Evolutionary conservation across 2,888 invertebrate genomes (phyloP), one percentile per base, ranked within the genome.

Genomic region (Achlya flavicornis): DNA sequence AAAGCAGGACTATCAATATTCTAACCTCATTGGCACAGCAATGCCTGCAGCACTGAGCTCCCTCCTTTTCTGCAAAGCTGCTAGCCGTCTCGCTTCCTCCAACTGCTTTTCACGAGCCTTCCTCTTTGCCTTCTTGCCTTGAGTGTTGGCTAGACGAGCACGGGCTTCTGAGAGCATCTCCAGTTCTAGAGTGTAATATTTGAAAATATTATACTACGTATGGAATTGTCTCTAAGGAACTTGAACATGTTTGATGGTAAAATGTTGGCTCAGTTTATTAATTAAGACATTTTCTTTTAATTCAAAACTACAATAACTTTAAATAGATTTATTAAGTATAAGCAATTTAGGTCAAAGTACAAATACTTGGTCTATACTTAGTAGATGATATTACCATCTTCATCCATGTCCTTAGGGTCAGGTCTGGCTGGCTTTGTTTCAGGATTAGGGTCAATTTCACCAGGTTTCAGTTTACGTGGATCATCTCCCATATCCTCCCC

Each of bases 321-420:
- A 35, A 35, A 35, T 3, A 35, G 5, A 7, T 35, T 35, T 35
- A 35, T 35, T 35, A 35, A 35, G 5, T 26, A 26, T 26, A 26
- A 26, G 26, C 26, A 26, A 26, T 26, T 26, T 26, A 26, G 26
- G 26, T 35, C 7, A 35, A 35, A 35, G 35, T 35, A 35, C 35
- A 10, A 38, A 38, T 10, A 38, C 3, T 7, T 41, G 3, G 12
- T 12, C 12, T 41, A 41, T 41, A 12, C 12, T 41, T 35, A 4
- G 7, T 41, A 41, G 0, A 41, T 41, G 12, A 41, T 41, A 41
- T 78, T 89, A 97, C 98, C 99, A 95, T 99, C 99, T 95, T 99
- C 99, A 91, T 99, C 99, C 99, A 99, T 99, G 85, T 99, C 99
- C 80, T 99, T 98, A 2, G 99, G 99, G 93, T 99, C 99, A 1